These are phyloP conservation scores for Melikaiella ostensackeni DNA, from an alignment of 2,888 invertebrate genomes.

Conservation along the genomic window DNA sequence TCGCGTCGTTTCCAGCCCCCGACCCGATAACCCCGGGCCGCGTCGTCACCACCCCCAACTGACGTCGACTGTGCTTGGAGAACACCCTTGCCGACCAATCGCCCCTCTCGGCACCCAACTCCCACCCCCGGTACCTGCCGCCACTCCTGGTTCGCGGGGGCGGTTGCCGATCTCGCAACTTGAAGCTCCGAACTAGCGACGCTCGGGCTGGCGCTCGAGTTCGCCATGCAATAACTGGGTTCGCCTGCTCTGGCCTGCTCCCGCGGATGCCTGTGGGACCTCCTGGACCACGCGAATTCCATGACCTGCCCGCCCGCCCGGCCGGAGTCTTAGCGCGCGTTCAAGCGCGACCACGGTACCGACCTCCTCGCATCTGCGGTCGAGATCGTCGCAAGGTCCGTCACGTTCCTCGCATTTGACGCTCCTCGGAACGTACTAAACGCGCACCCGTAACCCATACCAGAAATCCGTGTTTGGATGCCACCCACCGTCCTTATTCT, in stretches of 20 bases:
- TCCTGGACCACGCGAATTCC: slow-evolving; percentile 64
- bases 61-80: slow-evolving; percentile 49
- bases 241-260: slow-evolving; percentile 59
- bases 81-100: slow-evolving; percentile 57
- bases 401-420: slow-evolving; percentile 25
- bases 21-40: slow-evolving; percentile 64
- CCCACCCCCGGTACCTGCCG: slow-evolving; percentile 53
- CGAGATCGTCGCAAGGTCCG: background rate
- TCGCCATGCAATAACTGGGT: slow-evolving; percentile 47
- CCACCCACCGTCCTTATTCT: background rate
- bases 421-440: slow-evolving; percentile 17
- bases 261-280: slow-evolving; percentile 62
- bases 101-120: slow-evolving; percentile 52
- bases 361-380: slow-evolving; percentile 18
- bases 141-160: slow-evolving; percentile 49
- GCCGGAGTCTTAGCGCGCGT: slow-evolving; percentile 29
- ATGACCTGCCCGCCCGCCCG: slow-evolving; percentile 61
- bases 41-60: slow-evolving; percentile 53
- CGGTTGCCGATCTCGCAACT: slow-evolving; percentile 48
- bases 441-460: slow-evolving; percentile 16
- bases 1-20: slow-evolving; percentile 73
- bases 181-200: background rate
- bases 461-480: slow-evolving; percentile 26
- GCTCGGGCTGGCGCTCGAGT: slow-evolving; percentile 47
- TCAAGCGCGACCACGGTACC: slow-evolving; percentile 10